Base-by-base conservation (phyloP, 1,140 invertebrate genomes). In the Diabrotica undecimpunctata region DNA sequence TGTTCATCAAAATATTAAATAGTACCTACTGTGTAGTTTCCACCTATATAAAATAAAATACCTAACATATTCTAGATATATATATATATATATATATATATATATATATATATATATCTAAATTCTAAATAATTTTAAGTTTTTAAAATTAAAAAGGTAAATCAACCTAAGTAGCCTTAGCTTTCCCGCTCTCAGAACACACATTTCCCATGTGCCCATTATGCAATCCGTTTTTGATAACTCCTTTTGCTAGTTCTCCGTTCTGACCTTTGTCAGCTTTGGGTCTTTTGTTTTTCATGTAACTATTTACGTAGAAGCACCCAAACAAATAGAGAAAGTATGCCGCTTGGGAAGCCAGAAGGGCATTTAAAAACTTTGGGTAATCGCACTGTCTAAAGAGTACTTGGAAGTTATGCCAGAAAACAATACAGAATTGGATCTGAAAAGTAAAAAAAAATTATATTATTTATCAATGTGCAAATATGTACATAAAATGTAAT, bases 321-420 rank as follows among this genome's bases (percentile, higher is more conserved):
- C 87, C 88, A 75, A 96, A 96, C 74, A 96, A 85, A 71, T 93
- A 89, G 46, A 94, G 84, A 79, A 95, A 96, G 36, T 93, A 81
- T 10, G 85, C 78, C 5, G 92, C 86, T 77, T 95, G 94, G 37
- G 88, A 78, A 13, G 82, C 79, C 5, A 95, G 83, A 52, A 94
- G 80, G 73, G 87, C 78, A 36, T 84, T 81, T 57, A 95, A 84
- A 8, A 81, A 68, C 68, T 86, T 89, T 0, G 89, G 88, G 69
- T 86, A 90, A 67, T 86, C 81, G 77, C 88, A 90, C 54, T 83
- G 84, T 69, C 78, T 77, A 74, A 89, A 87, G 35, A 84, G 70
- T 46, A 85, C 70, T 80, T 88, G 87, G 67, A 81, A 79, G 74
- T 84, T 86, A 76, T 95, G 93, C 41, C 88, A 80, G 57, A 91